Base-by-base conservation (phyloP, 2,888 invertebrate species). In the Hemistola chrysoprasaria region DNA sequence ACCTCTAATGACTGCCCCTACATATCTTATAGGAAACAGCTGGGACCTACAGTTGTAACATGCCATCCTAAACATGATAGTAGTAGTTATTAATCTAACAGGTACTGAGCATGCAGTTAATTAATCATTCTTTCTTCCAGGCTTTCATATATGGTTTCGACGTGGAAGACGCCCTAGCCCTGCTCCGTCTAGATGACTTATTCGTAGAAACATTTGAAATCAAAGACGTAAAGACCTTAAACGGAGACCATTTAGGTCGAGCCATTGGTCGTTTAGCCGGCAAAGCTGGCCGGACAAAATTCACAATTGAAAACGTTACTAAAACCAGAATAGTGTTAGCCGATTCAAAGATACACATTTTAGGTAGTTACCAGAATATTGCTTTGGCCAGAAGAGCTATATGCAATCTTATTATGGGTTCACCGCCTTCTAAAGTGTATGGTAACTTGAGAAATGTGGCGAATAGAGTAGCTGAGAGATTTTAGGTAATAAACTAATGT, bases 211-310 rank as follows among this genome's bases (percentile, higher is more conserved):
- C 97, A 0, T 99, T 99, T 80, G 97, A 99, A 91, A 92, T 99
- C 1, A 95, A 96, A 77, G 99, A 99, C 83, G 98, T 99, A 0
- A 98, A 98, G 79, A 96, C 96, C 1, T 79, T 99, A 30, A 95
- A 96, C 74, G 98, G 99, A 1, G 98, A 99, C 75, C 98, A 99
- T 76, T 90, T 98, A 58, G 95, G 97, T 8, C 91, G 99, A 67
- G 99, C 99, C 0, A 96, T 99, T 56, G 99, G 98, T n/a, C 91
- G 99, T 40, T 88, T 99, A 23, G 99, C 99, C 1, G 99, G 99
- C 0, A 98, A 99, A 88, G 97, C 97, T 10, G 98, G 98, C 11
- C 92, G 97, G 47, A 99, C 98, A 1, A 99, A 98, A 77, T 98
- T 96, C 71, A 98, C 98, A 0, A 99, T 99, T 63, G 99, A 99